phyloP scores from a whole-genome alignment of 2,113 vertebrate species.

The Penelope pileata region DNA sequence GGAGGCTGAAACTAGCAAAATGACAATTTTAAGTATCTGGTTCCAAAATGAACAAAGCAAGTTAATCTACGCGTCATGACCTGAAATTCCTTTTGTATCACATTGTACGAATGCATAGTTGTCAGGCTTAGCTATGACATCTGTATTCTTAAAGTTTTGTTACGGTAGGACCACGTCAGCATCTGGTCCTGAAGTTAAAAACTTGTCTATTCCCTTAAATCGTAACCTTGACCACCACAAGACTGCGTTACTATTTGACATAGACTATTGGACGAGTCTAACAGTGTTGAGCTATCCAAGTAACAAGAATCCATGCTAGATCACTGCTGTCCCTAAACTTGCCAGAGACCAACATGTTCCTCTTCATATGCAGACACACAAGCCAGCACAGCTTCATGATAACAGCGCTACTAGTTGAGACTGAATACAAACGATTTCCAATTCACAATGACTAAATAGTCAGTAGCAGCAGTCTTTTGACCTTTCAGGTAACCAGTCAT shows the following conservation, averaged over 20 bases:
- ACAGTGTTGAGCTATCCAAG: background rate
- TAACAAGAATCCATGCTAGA: background rate
- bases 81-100: background rate
- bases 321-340: background rate
- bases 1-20: background rate
- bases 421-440: background rate
- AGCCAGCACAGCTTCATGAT: background rate
- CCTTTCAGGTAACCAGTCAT: background rate
- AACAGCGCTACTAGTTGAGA: background rate
- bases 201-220: background rate
- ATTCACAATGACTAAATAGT: background rate
- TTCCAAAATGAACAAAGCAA: background rate
- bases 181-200: background rate
- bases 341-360: background rate
- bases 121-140: background rate
- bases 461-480: background rate
- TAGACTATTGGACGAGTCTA: background rate
- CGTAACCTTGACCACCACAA: background rate
- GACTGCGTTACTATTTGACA: background rate
- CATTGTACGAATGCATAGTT: background rate
- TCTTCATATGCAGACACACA: background rate
- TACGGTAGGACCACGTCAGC: background rate
- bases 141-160: background rate
- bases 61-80: background rate
- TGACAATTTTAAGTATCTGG: background rate